Percentiles rank a stretch among this genome's conserved stretches.
phyloP scores from a whole-genome alignment of 2,888 invertebrate species.

The Volucella inanis region DNA sequence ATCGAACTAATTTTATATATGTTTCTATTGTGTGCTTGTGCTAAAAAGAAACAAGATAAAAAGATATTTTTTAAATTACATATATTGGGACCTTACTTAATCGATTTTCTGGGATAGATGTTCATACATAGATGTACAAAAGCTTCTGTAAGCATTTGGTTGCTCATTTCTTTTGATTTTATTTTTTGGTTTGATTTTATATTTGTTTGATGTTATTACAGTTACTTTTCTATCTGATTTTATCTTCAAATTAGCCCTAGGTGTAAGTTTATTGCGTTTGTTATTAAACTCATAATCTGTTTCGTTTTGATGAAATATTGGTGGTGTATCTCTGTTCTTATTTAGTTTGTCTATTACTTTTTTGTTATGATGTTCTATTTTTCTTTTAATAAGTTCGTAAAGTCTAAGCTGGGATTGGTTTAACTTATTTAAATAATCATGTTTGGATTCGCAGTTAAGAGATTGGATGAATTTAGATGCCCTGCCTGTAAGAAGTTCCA shows the following conservation, averaged over 20 bases:
- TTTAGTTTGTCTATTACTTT: neutral
- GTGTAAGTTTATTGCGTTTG: conserved; percentile 13
- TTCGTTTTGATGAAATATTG: too few relatives aligned
- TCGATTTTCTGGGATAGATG: too few relatives aligned
- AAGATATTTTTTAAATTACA: too few relatives aligned
- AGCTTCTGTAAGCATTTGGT: too few relatives aligned
- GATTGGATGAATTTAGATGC: conserved; percentile 12
- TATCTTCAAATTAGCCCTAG: conserved; percentile 11
- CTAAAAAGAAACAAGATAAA: too few relatives aligned
- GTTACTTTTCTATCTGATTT: too few relatives aligned
- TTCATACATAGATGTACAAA: neutral
- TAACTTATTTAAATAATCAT: conserved; percentile 39
- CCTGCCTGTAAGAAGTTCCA: conserved; percentile 28
- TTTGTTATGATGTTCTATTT: conserved; percentile 8
- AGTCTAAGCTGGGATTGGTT: conserved; percentile 3
- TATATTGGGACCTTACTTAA: too few relatives aligned
- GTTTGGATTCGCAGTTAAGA: conserved; percentile 11
- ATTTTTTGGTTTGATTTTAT: conserved; percentile 11
- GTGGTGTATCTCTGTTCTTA: too few relatives aligned
- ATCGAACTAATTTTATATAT: too few relatives aligned
- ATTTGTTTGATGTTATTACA: too few relatives aligned
- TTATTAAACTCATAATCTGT: neutral
- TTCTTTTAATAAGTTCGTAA: conserved; percentile 16
- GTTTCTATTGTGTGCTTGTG: too few relatives aligned
- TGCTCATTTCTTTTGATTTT: conserved; percentile 29